Percentiles rank a stretch among this genome's conserved stretches.
Evolutionary conservation across 2,888 invertebrate genomes (phyloP).

Genomic region (Drosophila villosipedis): DNA sequence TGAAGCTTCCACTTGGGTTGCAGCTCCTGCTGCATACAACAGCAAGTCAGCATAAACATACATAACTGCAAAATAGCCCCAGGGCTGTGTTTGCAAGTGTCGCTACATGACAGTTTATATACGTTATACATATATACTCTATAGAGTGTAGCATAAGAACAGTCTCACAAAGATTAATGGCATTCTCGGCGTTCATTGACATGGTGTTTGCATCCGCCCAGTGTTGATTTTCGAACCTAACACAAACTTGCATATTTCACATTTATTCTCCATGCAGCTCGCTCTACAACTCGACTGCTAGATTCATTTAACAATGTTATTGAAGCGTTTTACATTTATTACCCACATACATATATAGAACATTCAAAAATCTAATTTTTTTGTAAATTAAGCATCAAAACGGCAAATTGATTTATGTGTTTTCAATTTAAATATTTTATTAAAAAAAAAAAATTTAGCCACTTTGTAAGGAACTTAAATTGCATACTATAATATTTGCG

Average conservation of each 20-base stretch:
- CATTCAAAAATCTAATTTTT: slow-evolving; percentile 4
- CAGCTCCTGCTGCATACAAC: not conserved
- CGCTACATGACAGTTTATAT: slow-evolving; percentile 51
- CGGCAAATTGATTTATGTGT: not conserved
- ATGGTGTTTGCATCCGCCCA: slow-evolving; percentile 32
- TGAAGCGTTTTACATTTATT: slow-evolving; percentile 10
- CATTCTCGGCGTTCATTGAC: slow-evolving; percentile 56
- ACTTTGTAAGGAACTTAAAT: not conserved
- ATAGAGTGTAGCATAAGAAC: slow-evolving; percentile 13
- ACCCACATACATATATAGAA: slow-evolving; percentile 15
- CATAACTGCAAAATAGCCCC: slow-evolving; percentile 50
- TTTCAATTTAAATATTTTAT: not conserved
- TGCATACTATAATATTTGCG: not conserved
- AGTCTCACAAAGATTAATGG: slow-evolving; percentile 71
- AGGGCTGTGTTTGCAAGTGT: slow-evolving; percentile 66
- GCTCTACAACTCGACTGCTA: not conserved
- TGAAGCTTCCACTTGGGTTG: slow-evolving; percentile 24
- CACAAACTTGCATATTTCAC: slow-evolving; percentile 29
- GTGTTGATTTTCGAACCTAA: slow-evolving; percentile 13
- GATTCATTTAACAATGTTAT: slow-evolving; percentile 39
- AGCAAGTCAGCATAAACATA: slow-evolving; percentile 19
- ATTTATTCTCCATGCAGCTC: slow-evolving; percentile 25
- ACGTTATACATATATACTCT: not conserved
- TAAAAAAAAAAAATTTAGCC: not conserved
- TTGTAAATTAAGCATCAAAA: not conserved